Evolutionary conservation across 2,888 invertebrate genomes (phyloP).

Genomic region (Himalopsyche anomala): DNA sequence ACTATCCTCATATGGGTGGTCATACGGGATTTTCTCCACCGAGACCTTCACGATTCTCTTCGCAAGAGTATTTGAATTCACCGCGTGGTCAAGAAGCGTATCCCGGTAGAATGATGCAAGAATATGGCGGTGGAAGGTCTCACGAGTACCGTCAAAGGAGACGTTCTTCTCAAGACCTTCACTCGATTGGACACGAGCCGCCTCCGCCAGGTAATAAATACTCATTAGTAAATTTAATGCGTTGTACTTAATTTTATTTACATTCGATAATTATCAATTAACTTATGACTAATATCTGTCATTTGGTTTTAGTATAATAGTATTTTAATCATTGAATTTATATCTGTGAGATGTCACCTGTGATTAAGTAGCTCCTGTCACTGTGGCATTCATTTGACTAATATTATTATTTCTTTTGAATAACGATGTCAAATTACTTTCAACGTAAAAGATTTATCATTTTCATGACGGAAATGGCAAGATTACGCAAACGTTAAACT

Average conservation of each 20-base stretch:
- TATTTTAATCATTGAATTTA: no score
- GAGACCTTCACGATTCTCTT: constrained; percentile 74
- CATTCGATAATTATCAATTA: no score
- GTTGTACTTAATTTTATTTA: no score
- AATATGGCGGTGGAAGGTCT: constrained; percentile 74
- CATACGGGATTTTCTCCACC: constrained; percentile 73
- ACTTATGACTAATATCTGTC: no score
- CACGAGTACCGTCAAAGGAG: constrained; percentile 74
- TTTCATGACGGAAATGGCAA: not conserved
- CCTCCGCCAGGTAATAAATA: constrained; percentile 72
- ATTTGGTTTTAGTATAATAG: no score
- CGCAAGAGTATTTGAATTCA: constrained; percentile 74
- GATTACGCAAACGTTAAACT: constrained; percentile 17
- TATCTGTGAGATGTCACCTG: not conserved
- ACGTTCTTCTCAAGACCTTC: constrained; percentile 75
- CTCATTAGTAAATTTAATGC: no score
- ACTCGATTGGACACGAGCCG: constrained; percentile 72
- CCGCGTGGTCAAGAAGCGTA: constrained; percentile 63
- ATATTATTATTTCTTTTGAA: constrained; percentile 34
- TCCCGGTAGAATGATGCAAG: constrained; percentile 70
- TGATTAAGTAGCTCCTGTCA: not conserved
- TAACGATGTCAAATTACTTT: constrained; percentile 27
- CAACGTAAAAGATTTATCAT: constrained; percentile 28
- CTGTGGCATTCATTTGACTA: constrained; percentile 25
- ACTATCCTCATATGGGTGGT: constrained; percentile 73